Evolutionary conservation across 2,113 vertebrate genomes (phyloP).

Genomic region (Leptocoma aspasia): DNA sequence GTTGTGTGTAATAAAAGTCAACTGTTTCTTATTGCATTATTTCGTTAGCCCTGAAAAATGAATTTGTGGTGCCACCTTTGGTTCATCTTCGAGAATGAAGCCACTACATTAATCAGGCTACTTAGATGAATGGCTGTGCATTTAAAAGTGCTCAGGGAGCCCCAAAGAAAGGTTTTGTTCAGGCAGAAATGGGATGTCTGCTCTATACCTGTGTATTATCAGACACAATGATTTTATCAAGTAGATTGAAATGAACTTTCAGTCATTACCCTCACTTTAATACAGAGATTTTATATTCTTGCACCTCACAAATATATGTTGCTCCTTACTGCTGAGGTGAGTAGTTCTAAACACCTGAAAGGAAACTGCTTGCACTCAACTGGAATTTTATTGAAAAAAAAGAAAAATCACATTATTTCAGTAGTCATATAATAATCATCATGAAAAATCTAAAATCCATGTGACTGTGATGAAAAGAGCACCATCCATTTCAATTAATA

Average conservation of each 20-base stretch:
- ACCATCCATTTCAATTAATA: background rate
- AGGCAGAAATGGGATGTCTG: background rate
- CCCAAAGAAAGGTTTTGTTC: background rate
- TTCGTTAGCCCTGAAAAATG: conserved; percentile 38
- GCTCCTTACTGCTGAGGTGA: background rate
- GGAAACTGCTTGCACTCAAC: background rate
- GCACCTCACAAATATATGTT: background rate
- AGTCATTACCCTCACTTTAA: background rate
- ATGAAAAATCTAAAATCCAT: background rate
- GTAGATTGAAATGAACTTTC: background rate
- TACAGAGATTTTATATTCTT: background rate
- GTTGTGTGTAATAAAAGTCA: background rate
- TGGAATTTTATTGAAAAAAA: background rate
- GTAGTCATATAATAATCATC: background rate
- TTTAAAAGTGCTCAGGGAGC: background rate
- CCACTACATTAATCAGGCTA: conserved; percentile 17
- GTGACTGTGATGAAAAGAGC: background rate
- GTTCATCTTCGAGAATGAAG: conserved; percentile 49
- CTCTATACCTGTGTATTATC: rapidly evolving
- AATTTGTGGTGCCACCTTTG: conserved; percentile 61
- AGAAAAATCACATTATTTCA: background rate
- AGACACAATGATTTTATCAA: background rate
- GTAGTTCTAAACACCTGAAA: background rate
- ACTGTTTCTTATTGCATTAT: background rate
- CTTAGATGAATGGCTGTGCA: conserved; percentile 25